Percentiles rank a stretch among this genome's conserved stretches.
These are phyloP conservation scores for Agonopterix arenella DNA, from an alignment of 2,888 invertebrate species.

Conservation along the genomic window DNA sequence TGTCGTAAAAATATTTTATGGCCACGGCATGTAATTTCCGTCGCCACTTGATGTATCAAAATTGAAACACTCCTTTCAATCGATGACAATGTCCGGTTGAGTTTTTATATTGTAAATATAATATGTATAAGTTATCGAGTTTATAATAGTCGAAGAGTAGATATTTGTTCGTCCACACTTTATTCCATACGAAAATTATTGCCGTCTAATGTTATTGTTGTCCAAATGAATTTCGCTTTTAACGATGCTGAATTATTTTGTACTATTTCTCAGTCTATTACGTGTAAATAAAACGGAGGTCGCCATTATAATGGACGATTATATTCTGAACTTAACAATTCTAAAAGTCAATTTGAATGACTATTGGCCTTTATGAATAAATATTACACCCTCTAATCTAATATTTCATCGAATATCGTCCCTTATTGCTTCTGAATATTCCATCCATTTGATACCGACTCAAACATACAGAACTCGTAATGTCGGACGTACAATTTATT, in stretches of 20 bases:
- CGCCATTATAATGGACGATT: conserved; percentile 7
- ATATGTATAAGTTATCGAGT: conserved; percentile 41
- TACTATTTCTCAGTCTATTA: conserved; percentile 29
- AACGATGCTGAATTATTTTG: conserved; percentile 39
- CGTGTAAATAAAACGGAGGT: conserved; percentile 6
- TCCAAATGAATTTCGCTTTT: conserved; percentile 56
- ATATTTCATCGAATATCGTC: conserved; percentile 48
- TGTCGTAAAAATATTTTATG: conserved; percentile 13
- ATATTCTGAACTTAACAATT: conserved; percentile 24
- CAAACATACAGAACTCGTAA: conserved; percentile 15
- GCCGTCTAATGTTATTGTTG: conserved; percentile 66
- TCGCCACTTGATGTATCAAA: conserved; percentile 15
- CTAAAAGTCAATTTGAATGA: conserved; percentile 49
- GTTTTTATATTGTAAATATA: conserved; percentile 58
- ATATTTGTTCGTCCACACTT: conserved; percentile 71
- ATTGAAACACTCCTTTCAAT: conserved; percentile 17
- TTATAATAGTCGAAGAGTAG: conserved; percentile 61
- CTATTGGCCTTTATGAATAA: conserved; percentile 41
- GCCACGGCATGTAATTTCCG: conserved; percentile 17
- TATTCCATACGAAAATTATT: conserved; percentile 64
- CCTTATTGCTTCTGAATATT: conserved; percentile 54
- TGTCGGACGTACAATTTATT: conserved; percentile 59
- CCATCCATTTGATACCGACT: conserved; percentile 48
- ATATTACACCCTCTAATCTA: conserved; percentile 36
- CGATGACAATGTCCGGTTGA: conserved; percentile 38